Evolutionary conservation across 2,113 vertebrate species (phyloP), one percentile per base, ranked within the genome.

Genomic region (Corvus cornix): DNA sequence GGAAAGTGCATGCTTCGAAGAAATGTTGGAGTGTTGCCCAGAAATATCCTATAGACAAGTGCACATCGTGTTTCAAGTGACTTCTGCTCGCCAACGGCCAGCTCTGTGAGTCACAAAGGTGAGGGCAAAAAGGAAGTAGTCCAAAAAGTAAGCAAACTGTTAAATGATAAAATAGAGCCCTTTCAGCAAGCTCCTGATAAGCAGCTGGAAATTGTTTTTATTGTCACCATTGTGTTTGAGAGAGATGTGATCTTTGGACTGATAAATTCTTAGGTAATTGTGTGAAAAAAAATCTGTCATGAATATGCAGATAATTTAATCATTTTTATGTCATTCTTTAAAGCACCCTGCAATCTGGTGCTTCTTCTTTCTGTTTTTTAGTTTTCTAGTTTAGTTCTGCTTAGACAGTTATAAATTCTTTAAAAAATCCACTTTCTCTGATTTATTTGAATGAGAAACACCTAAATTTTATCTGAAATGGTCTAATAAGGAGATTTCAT

Each of bases 1-100:
- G 93, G 87, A 82, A 90, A 97, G 95, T 88, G 78, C 59, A 58
- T 82, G 68, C 88, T 96, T 91, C 78, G 78, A 96, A 95, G 91
- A 91, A 95, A 37, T 3, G 48, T 94, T 97, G 95, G 97, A 97
- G 94, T 91, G 94, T 82, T 97, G 95, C 95, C 96, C 94, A 95
- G 97, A 97, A 97, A 93, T 96, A 87, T 89, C 90, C 89, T 74
- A 88, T 94, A 96, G 95, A 91, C 86, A 96, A 88, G 51, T 37
- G 76, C 37, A 64, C 68, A 27, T 94, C 55, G 24, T 86, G 72
- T 89, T 90, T 92, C 92, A 95, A 92, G 93, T 93, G 58, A 52
- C 93, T 97, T 60, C 53, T 84, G 92, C 95, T 89, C 83, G 53
- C 78, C 31, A 7, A 79, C 31, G 27, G 85, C 67, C 55, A 44